Conservation (phyloP, 2,113 vertebrate genomes). For the Lophotis ruficrista region DNA sequence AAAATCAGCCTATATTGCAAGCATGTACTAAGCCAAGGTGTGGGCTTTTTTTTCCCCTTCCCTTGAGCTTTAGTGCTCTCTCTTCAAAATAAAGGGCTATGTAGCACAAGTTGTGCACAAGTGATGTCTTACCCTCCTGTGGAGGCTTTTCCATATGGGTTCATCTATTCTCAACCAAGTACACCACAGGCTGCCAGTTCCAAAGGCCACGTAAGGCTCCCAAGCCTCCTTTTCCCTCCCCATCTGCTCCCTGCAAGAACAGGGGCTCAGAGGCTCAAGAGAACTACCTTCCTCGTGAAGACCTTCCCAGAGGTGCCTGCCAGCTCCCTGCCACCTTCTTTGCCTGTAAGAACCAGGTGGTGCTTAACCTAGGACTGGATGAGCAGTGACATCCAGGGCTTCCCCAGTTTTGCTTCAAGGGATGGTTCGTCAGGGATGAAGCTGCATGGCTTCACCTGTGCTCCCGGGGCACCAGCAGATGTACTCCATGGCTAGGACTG, state of each 20-base stretch:
- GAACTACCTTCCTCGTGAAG: no score
- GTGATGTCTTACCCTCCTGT: background rate
- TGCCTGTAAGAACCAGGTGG: background rate
- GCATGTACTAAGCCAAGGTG: background rate
- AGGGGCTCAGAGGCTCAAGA: background rate
- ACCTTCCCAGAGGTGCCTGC: background rate
- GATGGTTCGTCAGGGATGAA: background rate
- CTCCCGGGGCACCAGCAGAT: background rate
- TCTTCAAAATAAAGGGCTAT: background rate
- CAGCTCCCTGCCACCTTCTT: background rate
- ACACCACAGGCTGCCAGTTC: background rate
- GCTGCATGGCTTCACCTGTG: background rate
- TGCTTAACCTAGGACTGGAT: background rate
- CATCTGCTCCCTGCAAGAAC: background rate
- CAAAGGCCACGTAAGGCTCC: background rate
- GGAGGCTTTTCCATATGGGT: background rate
- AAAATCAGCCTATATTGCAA: background rate
- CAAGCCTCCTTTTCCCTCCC: background rate
- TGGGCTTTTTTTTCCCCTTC: background rate
- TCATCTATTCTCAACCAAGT: background rate
- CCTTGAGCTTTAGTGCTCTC: background rate
- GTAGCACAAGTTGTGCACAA: background rate
- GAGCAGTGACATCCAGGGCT: background rate
- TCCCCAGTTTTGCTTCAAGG: background rate
- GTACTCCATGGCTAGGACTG: no score